Conservation (phyloP, 2,113 vertebrate species). For the Mesocricetus auratus region DNA sequence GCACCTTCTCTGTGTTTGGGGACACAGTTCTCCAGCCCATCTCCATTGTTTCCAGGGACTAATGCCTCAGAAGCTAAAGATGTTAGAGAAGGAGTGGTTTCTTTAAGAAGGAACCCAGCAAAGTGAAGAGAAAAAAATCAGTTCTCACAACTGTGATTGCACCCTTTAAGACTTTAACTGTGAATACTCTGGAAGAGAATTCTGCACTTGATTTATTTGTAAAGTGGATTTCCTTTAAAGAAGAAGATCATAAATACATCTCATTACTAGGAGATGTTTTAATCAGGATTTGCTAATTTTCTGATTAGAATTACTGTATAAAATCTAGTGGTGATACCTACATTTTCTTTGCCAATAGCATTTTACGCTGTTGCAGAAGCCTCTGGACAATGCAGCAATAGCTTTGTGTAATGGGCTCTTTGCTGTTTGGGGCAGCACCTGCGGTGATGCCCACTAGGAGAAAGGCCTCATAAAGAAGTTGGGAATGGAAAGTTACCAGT, state of each 20-base stretch:
- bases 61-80: conserved; percentile 47
- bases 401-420: neutral
- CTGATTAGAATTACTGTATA: conserved; percentile 30
- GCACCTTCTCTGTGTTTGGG: conserved; percentile 31
- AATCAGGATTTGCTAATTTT: conserved; percentile 54
- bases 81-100: neutral
- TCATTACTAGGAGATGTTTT: conserved; percentile 45
- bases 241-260: neutral
- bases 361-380: neutral
- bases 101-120: conserved; percentile 79
- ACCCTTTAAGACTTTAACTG: conserved; percentile 79
- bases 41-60: conserved; percentile 80
- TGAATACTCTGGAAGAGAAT: conserved; percentile 79
- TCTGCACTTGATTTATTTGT: conserved; percentile 69
- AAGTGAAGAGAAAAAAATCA: conserved; percentile 62
- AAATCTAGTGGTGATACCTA: conserved; percentile 2
- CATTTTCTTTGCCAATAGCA: conserved; percentile 17
- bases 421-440: neutral
- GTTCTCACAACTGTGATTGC: conserved; percentile 70
- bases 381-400: neutral
- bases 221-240: conserved; percentile 65
- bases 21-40: neutral
- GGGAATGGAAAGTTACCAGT: conserved; percentile 26
- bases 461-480: neutral
- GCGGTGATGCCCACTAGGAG: neutral